Evolutionary conservation across 1,140 invertebrate species (phyloP), one percentile per base, ranked within the genome.

Genomic region (Caenorhabditis tropicalis): DNA sequence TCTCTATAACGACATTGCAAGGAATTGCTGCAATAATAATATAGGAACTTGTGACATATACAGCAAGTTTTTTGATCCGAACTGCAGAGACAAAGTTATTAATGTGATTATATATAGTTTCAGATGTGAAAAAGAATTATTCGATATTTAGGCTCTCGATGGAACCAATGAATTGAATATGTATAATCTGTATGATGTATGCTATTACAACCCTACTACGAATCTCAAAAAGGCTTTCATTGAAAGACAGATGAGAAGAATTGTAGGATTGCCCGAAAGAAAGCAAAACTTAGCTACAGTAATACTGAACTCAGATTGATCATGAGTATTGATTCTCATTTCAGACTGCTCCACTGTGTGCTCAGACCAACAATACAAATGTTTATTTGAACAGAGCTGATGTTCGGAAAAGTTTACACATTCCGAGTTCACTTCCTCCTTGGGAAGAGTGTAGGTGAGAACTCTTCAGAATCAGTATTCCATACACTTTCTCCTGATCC

Each of bases 361-460:
- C 83, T 48, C 83, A 84, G 33, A 60, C 39, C 0, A 56, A 79
- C 31, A 84, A 84, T 24, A 79, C 83, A 15, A 19, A 56, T 19
- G 43, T 10, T 56, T 86, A 86, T 39, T 49, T 86, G 82, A 86
- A 86, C 33, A 56, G 85, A 80, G 74, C 82, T n/a, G 85, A 85
- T 31, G 85, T 86, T 36, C 31, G 79, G 4, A 85, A 86, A 53
- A 82, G 85, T 15, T 56, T 86, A 24, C 82, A 86, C 46, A 84
- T 84, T 48, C 83, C 83, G 19, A 56, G 58, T 24, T 65, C 53
- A 36, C 83, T 84, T 39, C 83, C 83, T 56, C n/a, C 15, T 12
- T 84, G 83, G 83, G 12, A 39, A 19, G 83, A 84, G 9, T 84
- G 83, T 27, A 79, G 53, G 83, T 83, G 21, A 65, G 46, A 16